These are phyloP conservation scores for Chymomyza fuscimana DNA, from an alignment of 2,888 invertebrate genomes.

Conservation along the genomic window DNA sequence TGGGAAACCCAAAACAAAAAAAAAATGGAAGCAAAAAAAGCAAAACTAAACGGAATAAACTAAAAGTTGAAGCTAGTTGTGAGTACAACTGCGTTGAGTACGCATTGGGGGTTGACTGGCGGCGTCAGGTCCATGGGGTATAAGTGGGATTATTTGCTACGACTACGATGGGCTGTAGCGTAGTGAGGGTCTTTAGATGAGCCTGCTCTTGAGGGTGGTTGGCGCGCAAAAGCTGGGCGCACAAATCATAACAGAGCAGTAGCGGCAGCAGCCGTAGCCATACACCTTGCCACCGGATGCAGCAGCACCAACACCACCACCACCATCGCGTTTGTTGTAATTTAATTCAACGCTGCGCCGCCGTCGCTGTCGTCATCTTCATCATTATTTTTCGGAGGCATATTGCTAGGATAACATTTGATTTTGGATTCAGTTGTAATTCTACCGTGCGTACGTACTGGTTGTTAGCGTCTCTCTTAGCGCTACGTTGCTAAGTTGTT, in stretches of 20 bases:
- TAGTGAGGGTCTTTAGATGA: slow-evolving; percentile 16
- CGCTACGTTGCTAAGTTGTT: slow-evolving; percentile 77
- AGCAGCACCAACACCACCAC: slow-evolving; percentile 16
- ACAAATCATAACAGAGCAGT: slow-evolving; percentile 66
- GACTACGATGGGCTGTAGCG: slow-evolving; percentile 37
- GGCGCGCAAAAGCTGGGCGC: slow-evolving; percentile 22
- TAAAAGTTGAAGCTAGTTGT: neutral
- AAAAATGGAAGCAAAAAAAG: neutral
- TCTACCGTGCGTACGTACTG: slow-evolving; percentile 79
- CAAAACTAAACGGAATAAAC: neutral
- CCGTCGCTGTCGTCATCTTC: slow-evolving; percentile 48
- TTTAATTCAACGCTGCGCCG: slow-evolving; percentile 68
- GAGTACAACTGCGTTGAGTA: slow-evolving; percentile 9
- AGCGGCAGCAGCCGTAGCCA: slow-evolving; percentile 27
- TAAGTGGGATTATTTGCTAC: slow-evolving; percentile 69
- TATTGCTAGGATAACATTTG: slow-evolving; percentile 80
- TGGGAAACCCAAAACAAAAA: slow-evolving; percentile 28
- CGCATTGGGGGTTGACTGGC: slow-evolving; percentile 1
- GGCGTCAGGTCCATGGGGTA: slow-evolving; percentile 20
- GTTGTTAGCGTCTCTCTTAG: slow-evolving; percentile 58
- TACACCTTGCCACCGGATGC: neutral
- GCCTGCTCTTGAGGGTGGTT: slow-evolving; percentile 27
- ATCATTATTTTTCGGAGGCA: slow-evolving; percentile 77
- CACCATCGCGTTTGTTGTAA: slow-evolving; percentile 49
- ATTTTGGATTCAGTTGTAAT: slow-evolving; percentile 81